Percentiles rank a stretch among this genome's conserved stretches.
These are phyloP conservation scores for Calameuta idolon DNA, from an alignment of 2,888 invertebrate species.

Conservation along the genomic window DNA sequence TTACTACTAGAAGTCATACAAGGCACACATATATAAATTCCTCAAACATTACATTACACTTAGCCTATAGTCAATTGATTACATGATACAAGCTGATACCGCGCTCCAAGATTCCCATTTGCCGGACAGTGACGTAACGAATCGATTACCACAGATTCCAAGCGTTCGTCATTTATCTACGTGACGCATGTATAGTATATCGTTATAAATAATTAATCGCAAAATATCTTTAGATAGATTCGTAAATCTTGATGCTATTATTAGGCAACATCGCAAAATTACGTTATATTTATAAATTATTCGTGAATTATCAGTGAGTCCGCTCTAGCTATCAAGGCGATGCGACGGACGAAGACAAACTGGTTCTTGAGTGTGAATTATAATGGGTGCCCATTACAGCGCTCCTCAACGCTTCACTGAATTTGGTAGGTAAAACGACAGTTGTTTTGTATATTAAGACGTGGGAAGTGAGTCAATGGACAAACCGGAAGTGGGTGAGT, in stretches of 20 bases:
- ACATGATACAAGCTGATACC: background rate
- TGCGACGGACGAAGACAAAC: background rate
- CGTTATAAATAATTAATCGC: background rate
- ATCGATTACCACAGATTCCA: background rate
- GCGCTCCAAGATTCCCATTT: background rate
- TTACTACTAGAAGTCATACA: background rate
- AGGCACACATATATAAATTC: background rate
- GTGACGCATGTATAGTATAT: background rate
- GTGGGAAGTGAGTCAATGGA: background rate
- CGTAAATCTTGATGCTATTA: background rate
- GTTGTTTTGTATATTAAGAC: background rate
- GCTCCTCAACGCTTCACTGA: background rate
- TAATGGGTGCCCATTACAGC: background rate
- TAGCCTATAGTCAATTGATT: background rate
- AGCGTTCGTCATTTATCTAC: background rate
- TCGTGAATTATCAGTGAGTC: background rate
- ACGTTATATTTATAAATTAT: background rate
- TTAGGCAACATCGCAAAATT: background rate
- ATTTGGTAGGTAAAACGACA: background rate
- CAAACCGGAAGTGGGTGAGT: background rate
- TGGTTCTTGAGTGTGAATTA: background rate
- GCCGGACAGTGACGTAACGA: background rate
- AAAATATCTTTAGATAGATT: background rate
- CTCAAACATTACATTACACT: background rate
- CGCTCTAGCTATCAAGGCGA: background rate